phyloP scores from a whole-genome alignment of 2,888 invertebrate species.

The Watsonalla binaria region DNA sequence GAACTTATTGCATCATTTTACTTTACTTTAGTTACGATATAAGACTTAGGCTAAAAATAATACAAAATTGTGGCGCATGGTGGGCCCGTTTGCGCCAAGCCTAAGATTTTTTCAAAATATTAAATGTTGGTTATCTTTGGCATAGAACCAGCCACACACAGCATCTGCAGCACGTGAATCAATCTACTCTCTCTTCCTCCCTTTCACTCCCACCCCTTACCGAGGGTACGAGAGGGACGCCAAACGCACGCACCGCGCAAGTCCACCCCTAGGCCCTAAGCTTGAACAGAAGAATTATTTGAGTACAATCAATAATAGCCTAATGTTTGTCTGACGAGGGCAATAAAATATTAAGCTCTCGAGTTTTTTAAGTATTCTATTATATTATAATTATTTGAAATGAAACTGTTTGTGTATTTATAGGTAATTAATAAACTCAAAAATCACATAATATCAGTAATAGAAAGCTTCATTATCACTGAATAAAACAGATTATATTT shows the following conservation, averaged over 20 bases:
- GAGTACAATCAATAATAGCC: slow-evolving; percentile 60
- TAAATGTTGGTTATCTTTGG: slow-evolving; percentile 25
- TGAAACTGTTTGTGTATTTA: no score
- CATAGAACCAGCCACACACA: slow-evolving; percentile 35
- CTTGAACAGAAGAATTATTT: slow-evolving; percentile 33
- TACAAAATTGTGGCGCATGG: no score
- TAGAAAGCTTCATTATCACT: no score
- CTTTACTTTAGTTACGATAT: no score
- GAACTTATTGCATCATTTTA: no score
- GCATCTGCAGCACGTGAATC: slow-evolving; percentile 68
- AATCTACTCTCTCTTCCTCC: slow-evolving; percentile 41
- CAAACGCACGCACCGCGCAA: slow-evolving; percentile 52
- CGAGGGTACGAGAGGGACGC: slow-evolving; percentile 31
- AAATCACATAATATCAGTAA: no score
- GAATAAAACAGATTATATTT: no score
- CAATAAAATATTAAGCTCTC: neutral
- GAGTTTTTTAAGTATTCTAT: no score
- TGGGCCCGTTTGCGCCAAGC: no score
- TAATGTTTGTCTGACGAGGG: slow-evolving; percentile 25
- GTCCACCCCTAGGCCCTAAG: slow-evolving; percentile 42
- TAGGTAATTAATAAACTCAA: no score
- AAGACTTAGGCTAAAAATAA: no score
- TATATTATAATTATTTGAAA: no score
- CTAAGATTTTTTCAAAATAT: neutral
- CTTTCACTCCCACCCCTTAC: slow-evolving; percentile 32